Conservation (phyloP, 1,140 invertebrate genomes). For the Dolichoris vasculosae region DNA sequence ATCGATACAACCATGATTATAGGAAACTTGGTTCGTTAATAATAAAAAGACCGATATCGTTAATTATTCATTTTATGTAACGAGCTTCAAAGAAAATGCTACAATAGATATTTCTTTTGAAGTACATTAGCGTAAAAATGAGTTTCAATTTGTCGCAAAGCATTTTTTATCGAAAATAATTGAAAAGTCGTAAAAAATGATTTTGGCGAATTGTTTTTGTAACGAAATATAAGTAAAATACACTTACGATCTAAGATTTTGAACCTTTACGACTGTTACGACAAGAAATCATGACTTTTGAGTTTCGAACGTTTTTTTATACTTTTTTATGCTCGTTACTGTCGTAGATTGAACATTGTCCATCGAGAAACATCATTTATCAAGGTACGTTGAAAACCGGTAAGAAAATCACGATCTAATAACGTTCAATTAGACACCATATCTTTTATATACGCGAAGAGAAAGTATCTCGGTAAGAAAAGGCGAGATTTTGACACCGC, state of each 20-base stretch:
- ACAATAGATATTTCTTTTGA: too few species aligned
- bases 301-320: background rate
- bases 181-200: too few species aligned
- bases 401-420: background rate
- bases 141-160: background rate
- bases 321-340: background rate
- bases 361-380: background rate
- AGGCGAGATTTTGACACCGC: background rate
- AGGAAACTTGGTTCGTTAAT: background rate
- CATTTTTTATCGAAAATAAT: background rate
- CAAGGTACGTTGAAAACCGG: background rate
- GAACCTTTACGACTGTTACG: too few species aligned
- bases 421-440: background rate
- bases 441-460: background rate
- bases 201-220: too few species aligned
- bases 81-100: too few species aligned
- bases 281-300: too few species aligned
- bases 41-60: background rate
- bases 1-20: too few species aligned
- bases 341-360: background rate
- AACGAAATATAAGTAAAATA: too few species aligned
- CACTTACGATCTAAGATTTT: too few species aligned
- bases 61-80: background rate
- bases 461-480: background rate
- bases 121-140: background rate